These are phyloP conservation scores for Mus spicilegus DNA, from an alignment of 2,113 vertebrate species.

Conservation along the genomic window DNA sequence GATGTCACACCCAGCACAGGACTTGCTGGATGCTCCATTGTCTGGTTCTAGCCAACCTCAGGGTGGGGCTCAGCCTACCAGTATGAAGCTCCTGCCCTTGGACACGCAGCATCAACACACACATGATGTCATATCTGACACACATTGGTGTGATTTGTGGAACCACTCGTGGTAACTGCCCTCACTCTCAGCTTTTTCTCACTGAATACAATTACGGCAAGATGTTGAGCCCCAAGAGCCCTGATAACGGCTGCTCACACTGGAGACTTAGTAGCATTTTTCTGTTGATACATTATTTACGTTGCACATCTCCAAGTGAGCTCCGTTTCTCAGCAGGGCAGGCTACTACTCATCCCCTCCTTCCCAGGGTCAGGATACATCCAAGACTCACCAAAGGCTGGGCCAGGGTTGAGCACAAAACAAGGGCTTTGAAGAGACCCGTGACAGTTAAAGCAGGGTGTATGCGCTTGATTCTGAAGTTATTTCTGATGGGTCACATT, in stretches of 20 bases:
- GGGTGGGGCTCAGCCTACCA: background rate
- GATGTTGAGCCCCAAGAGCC: fast-evolving
- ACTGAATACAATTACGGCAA: background rate
- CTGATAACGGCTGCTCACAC: background rate
- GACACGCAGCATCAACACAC: background rate
- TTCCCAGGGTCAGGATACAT: fast-evolving
- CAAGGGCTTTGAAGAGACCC: background rate
- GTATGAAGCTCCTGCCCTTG: background rate
- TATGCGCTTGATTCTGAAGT: background rate
- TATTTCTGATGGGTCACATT: background rate
- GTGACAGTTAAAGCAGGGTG: background rate
- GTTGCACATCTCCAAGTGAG: background rate
- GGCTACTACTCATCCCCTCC: background rate
- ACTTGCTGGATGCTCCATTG: background rate
- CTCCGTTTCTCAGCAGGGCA: background rate
- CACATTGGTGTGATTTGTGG: background rate
- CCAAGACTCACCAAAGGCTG: background rate
- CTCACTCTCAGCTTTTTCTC: background rate
- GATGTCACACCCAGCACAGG: fast-evolving
- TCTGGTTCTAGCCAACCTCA: background rate
- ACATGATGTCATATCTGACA: background rate
- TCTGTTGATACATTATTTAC: slow-evolving; percentile 22
- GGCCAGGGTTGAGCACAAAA: background rate
- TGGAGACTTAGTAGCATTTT: background rate
- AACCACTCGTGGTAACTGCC: background rate